Percentiles rank a stretch among this genome's conserved stretches.
These are phyloP conservation scores for Neoscelio sp. DNA, from an alignment of 2,888 invertebrate genomes.

Conservation along the genomic window DNA sequence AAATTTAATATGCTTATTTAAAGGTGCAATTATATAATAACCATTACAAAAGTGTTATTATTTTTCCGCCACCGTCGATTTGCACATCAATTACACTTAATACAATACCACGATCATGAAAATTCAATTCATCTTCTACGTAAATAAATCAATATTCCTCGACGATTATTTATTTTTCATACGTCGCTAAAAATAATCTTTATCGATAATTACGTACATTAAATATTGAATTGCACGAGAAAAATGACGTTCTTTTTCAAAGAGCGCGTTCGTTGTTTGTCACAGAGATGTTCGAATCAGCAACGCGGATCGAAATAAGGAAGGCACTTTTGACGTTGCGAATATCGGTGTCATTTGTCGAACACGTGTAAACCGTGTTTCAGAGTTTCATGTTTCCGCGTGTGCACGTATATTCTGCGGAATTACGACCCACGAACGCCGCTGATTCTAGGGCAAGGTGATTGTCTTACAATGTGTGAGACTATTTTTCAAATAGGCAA, in stretches of 20 bases:
- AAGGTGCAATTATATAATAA: conserved; percentile 40
- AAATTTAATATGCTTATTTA: conserved; percentile 48
- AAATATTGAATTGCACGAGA: too few relatives aligned
- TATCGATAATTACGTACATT: too few relatives aligned
- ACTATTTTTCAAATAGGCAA: conserved; percentile 30
- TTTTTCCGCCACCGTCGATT: too few relatives aligned
- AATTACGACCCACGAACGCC: conserved; percentile 66
- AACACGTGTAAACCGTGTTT: conserved; percentile 53
- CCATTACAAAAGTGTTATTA: conserved; percentile 16
- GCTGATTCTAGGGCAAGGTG: conserved; percentile 74
- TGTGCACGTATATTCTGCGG: conserved; percentile 18
- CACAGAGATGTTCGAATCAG: neutral
- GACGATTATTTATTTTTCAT: too few relatives aligned
- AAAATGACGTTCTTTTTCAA: too few relatives aligned
- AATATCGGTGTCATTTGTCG: conserved; percentile 34
- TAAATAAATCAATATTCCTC: too few relatives aligned
- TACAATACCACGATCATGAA: too few relatives aligned
- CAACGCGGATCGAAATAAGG: conserved; percentile 6
- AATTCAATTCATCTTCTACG: too few relatives aligned
- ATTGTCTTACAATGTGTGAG: conserved; percentile 53
- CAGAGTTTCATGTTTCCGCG: conserved; percentile 47
- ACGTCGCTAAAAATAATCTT: too few relatives aligned
- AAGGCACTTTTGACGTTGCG: conserved; percentile 17
- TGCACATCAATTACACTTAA: too few relatives aligned
- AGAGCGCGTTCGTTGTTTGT: neutral